Evolutionary conservation across 2,797 vertebrate species (phyloP).

Genomic region (Enteromius viviparus): DNA sequence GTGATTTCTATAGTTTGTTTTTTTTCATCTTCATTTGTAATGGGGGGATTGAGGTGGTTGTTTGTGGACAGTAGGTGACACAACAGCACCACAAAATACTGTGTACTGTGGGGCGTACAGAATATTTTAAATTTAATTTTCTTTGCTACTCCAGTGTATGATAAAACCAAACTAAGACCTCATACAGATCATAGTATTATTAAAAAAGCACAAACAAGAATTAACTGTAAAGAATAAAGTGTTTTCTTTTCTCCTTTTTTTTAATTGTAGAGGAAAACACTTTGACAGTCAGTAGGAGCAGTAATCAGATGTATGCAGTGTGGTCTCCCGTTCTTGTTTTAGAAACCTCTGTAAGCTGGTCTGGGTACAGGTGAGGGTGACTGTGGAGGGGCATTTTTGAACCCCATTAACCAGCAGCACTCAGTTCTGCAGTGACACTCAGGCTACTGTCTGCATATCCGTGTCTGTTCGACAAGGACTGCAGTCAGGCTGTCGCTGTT

Average conservation of each 20-base stretch:
- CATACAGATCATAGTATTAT: conserved; percentile 99
- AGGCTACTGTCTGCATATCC: conserved; percentile 42
- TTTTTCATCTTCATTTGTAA: conserved; percentile 77
- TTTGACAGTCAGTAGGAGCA: conserved; percentile 60
- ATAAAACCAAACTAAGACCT: conserved; percentile 99
- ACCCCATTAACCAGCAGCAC: conserved; percentile 47
- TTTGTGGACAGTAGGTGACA: conserved; percentile 54
- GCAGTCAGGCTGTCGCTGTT: conserved; percentile 5
- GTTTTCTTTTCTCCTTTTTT: conserved; percentile 79
- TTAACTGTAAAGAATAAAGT: conserved; percentile 88
- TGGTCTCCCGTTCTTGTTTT: conserved; percentile 54
- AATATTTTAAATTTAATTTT: conserved; percentile 86
- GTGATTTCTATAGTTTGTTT: conserved; percentile 85
- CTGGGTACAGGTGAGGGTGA: conserved; percentile 39
- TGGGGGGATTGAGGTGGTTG: conserved; percentile 72
- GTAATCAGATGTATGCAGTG: conserved; percentile 57
- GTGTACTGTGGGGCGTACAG: conserved; percentile 98
- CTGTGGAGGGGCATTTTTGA: conserved; percentile 36
- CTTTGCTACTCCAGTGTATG: conserved; percentile 99
- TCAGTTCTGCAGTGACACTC: conserved; percentile 44
- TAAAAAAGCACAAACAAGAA: conserved; percentile 96
- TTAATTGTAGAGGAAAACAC: conserved; percentile 76
- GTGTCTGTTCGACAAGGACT: conserved; percentile 36
- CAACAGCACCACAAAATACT: conserved; percentile 86
- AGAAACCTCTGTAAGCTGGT: conserved; percentile 50